Percentiles rank a stretch among this genome's conserved stretches.
Evolutionary conservation across 2,888 invertebrate species (phyloP).

Genomic region (Caenorhabditis angaria): DNA sequence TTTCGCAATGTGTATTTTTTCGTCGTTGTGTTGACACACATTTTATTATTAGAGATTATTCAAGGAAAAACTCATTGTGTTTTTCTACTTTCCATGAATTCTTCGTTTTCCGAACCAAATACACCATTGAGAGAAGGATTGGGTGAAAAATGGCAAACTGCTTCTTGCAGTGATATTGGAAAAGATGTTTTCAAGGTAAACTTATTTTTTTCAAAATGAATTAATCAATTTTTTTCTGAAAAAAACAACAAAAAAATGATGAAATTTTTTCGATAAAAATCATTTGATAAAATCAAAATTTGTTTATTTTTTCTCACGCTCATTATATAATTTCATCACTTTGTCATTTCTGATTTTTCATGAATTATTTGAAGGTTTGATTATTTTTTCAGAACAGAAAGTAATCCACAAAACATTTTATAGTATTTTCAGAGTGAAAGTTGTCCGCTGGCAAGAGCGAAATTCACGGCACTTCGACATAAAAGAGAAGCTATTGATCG

Average conservation of each 20-base stretch:
- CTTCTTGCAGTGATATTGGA: constrained; percentile 49
- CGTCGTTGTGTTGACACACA: constrained; percentile 1
- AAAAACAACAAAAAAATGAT: too few relatives aligned
- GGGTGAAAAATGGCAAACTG: constrained; percentile 42
- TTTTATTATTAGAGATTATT: too few relatives aligned
- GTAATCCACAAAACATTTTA: neutral
- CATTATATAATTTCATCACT: neutral
- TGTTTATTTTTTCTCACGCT: too few relatives aligned
- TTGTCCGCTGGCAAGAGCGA: constrained; percentile 44
- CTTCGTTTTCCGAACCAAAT: constrained; percentile 48
- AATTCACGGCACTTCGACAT: constrained; percentile 40
- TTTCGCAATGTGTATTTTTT: constrained; percentile 3
- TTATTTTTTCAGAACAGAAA: neutral
- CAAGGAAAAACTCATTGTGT: too few relatives aligned
- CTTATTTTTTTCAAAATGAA: constrained; percentile 6
- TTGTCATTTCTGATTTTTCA: neutral
- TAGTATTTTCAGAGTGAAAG: constrained; percentile 4
- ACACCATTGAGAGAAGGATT: constrained; percentile 43
- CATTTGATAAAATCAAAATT: too few relatives aligned
- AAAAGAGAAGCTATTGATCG: constrained; percentile 48
- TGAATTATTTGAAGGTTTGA: constrained; percentile 5
- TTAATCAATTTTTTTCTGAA: too few relatives aligned
- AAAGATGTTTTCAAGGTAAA: constrained; percentile 25
- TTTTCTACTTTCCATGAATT: neutral
- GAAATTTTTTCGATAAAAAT: too few relatives aligned